Conservation (phyloP, 1,140 invertebrate species). For the Drosophila pseudoananassae region DNA sequence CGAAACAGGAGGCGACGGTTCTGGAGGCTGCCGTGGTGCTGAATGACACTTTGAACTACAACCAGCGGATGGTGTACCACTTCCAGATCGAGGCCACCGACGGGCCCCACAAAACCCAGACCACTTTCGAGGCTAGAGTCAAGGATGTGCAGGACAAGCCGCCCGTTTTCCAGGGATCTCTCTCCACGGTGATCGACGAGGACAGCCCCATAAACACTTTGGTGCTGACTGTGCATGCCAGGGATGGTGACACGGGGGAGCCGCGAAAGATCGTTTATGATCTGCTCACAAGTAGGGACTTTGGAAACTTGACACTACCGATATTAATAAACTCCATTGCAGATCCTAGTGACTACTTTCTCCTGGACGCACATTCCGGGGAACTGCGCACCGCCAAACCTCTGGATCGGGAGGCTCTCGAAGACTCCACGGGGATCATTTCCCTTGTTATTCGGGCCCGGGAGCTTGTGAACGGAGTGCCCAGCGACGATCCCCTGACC, state of each 20-base stretch:
- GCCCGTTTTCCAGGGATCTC: slow-evolving; percentile 91
- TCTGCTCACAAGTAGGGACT: slow-evolving; percentile 90
- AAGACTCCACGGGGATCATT: slow-evolving; percentile 91
- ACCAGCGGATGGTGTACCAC: slow-evolving; percentile 89
- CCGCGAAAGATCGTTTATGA: slow-evolving; percentile 92
- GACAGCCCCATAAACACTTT: slow-evolving; percentile 93
- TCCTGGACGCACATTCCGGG: slow-evolving; percentile 90
- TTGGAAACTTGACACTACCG: too few species aligned
- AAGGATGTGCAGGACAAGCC: slow-evolving; percentile 93
- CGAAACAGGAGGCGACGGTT: slow-evolving; percentile 87
- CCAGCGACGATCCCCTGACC: slow-evolving; percentile 88
- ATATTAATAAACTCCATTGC: neutral
- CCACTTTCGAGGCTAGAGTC: slow-evolving; percentile 90
- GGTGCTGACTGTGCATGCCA: slow-evolving; percentile 91
- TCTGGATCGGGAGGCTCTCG: slow-evolving; percentile 92
- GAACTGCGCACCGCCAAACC: slow-evolving; percentile 93
- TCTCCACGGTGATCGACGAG: slow-evolving; percentile 92
- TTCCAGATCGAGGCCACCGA: slow-evolving; percentile 90
- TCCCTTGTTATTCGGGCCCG: slow-evolving; percentile 89
- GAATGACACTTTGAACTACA: slow-evolving; percentile 88
- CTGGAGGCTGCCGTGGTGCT: slow-evolving; percentile 89
- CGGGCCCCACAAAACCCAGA: slow-evolving; percentile 89
- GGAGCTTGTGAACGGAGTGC: slow-evolving; percentile 90
- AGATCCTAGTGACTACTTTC: slow-evolving; percentile 95
- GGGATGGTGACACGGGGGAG: slow-evolving; percentile 92